Base-by-base conservation (phyloP, 2,888 invertebrate species). In the Cepaea hortensis region DNA sequence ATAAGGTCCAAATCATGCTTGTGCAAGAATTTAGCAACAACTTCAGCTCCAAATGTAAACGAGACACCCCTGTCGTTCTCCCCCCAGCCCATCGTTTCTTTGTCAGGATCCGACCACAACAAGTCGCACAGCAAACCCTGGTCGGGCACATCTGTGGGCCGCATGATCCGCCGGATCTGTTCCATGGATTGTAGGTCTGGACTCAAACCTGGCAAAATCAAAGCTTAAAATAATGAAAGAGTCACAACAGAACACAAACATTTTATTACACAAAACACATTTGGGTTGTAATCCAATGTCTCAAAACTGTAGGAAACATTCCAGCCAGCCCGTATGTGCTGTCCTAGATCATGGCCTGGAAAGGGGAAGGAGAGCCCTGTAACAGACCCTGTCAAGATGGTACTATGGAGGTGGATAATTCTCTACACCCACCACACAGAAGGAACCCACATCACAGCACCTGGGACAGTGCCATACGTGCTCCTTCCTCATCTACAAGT, bases 1-100 rank as follows among this genome's bases (percentile, higher is more conserved):
- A 99, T 99, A 95, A 99, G 96, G 96, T 99, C 99, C 95, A 99
- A 97, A 95, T 99, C 99, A 95, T 99, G 99, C 96, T 99, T 99
- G 95, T 98, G 98, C 94, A 99, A 96, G 96, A 99, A 99, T 96
- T 99, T 99, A 94, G 98, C 98, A 82, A 99, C 99, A 93, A 99
- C 98, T 96, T 99, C 99, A 84, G 98, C 98, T 93, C 99, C 99
- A 95, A 99, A 99, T 61, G 99, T 99, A 95, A 99, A 99, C 94
- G 98, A 98, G 90, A 99, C 99, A 87, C 99, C 99, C 93, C 99
- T 97, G 95, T 99, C 99, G 95, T 99, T 99, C 95, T 99, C 99
- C 85, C 99, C 99, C 99, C 99, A 99, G 61, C 99, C 99, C 96
- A 98, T 98, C 88, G 98, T 98, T 91, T 96, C 96, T 92, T 96